Conservation (phyloP, 2,888 invertebrate genomes). For the Taphrorychus bicolor region DNA sequence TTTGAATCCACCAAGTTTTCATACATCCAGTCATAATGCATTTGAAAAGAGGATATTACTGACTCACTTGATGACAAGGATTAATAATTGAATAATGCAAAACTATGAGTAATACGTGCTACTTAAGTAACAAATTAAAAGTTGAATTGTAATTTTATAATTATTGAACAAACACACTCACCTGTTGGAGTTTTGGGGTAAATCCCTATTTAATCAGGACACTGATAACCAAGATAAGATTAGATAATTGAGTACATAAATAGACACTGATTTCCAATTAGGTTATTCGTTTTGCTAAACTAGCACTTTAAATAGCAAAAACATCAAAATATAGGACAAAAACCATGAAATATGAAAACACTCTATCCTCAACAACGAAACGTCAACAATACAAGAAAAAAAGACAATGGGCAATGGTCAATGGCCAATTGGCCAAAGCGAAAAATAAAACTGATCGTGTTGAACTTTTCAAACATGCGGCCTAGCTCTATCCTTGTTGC, state of each 20-base stretch:
- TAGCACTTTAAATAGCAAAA: too few species aligned
- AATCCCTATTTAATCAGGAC: constrained; percentile 11
- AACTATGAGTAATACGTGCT: constrained; percentile 1
- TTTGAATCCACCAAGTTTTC: too few species aligned
- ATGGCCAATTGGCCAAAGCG: too few species aligned
- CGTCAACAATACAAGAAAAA: background rate
- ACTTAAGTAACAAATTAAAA: constrained; percentile 1
- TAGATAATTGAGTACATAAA: constrained; percentile 24
- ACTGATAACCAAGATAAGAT: constrained; percentile 24
- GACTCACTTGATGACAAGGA: too few species aligned
- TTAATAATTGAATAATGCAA: background rate
- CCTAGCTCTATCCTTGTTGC: too few species aligned
- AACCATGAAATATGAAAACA: background rate
- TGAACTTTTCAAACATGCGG: too few species aligned
- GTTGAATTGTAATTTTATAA: background rate
- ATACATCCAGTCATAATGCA: too few species aligned
- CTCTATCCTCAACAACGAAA: background rate
- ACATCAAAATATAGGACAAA: background rate
- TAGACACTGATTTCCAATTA: background rate
- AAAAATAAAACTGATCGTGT: too few species aligned
- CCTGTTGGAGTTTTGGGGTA: constrained; percentile 28
- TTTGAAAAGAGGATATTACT: too few species aligned
- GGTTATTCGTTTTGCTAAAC: too few species aligned
- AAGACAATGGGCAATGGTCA: too few species aligned
- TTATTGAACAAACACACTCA: too few species aligned